A percentile compares a stretch with the other conserved stretches of the same genome.
Evolutionary conservation across 2,113 vertebrate species (phyloP).

Genomic region (Syrmaticus mikado): DNA sequence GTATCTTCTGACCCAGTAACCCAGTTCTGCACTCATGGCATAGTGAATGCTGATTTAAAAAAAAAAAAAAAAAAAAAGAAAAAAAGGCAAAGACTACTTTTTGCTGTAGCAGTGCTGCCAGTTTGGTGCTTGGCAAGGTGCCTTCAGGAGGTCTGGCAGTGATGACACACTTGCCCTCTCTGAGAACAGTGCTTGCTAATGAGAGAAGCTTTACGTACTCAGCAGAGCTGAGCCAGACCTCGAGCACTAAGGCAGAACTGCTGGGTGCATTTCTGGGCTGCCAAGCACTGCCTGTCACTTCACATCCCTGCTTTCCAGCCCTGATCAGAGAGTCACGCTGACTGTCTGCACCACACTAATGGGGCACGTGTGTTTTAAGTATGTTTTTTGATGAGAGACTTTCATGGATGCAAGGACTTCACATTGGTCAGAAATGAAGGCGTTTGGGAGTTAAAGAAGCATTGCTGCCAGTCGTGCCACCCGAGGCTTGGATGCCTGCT

Average conservation of each 20-base stretch:
- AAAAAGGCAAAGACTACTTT: accelerated
- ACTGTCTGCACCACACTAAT: accelerated
- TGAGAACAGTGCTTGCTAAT: conserved; percentile 50
- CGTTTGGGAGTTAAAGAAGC: neutral
- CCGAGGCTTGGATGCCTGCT: neutral
- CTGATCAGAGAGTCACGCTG: accelerated
- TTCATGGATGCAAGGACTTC: neutral
- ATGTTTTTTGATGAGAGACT: neutral
- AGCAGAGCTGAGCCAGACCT: conserved; percentile 57
- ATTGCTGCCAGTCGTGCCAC: neutral
- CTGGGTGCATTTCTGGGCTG: neutral
- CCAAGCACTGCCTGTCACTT: neutral
- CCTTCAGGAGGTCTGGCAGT: conserved; percentile 18
- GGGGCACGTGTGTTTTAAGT: neutral
- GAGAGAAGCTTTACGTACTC: conserved; percentile 55
- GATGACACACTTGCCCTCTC: conserved; percentile 74
- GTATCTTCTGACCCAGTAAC: conserved; percentile 15
- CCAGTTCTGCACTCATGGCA: neutral
- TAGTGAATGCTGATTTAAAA: neutral
- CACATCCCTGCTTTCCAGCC: accelerated
- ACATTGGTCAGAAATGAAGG: accelerated
- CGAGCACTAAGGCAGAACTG: accelerated
- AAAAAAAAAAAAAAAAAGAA: neutral
- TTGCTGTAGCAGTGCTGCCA: neutral
- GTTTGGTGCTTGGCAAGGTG: neutral